phyloP scores from a whole-genome alignment of 2,888 invertebrate species.

The Hirudinaria manillensis region DNA sequence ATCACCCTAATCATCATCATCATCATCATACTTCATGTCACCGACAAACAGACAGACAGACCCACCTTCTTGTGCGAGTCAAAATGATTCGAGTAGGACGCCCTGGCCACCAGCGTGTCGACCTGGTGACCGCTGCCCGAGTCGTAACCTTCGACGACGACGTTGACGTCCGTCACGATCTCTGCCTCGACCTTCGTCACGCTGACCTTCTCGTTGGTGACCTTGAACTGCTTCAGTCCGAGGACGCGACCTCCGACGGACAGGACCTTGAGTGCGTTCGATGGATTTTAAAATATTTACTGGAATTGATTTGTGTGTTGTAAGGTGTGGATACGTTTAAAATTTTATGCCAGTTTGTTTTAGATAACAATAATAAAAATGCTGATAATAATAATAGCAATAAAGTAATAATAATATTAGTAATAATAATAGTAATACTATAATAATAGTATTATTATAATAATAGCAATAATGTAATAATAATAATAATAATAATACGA shows the following conservation, averaged over 20 bases:
- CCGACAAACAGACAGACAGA: not conserved
- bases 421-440: not conserved
- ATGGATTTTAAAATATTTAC: no score
- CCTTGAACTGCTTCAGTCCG: conserved; percentile 82
- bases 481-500: not conserved
- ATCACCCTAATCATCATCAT: no score
- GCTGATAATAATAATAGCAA: not conserved
- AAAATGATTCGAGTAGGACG: not conserved
- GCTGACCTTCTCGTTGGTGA: conserved; percentile 51
- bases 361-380: no score
- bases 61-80: not conserved
- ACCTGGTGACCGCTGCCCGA: not conserved
- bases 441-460: not conserved
- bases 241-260: conserved; percentile 88
- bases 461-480: not conserved
- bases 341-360: no score
- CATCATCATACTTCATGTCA: not conserved
- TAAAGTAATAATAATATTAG: not conserved
- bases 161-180: conserved; percentile 11
- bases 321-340: no score
- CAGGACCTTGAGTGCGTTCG: conserved; percentile 58
- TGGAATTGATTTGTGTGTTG: no score
- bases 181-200: conserved; percentile 4
- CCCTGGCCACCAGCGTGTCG: not conserved
- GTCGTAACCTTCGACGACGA: conserved; percentile 3